Percentiles rank a stretch among this genome's conserved stretches.
phyloP scores from a whole-genome alignment of 2,888 invertebrate genomes.

The Listrodromus nycthemerus region DNA sequence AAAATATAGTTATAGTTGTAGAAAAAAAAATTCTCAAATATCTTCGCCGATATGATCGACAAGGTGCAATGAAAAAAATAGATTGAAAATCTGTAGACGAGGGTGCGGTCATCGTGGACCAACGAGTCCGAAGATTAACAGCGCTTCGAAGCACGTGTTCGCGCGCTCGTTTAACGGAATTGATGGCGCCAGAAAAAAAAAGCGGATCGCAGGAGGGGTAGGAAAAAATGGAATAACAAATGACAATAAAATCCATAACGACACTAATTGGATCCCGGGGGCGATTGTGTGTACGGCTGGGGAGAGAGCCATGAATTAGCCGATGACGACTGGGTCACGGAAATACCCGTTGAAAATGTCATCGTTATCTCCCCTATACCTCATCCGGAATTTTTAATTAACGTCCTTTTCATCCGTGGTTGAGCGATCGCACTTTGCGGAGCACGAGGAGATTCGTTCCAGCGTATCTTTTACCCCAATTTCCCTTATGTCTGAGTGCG shows the following conservation, averaged over 20 bases:
- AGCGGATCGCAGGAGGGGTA: slow-evolving; percentile 9
- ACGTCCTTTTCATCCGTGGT: slow-evolving; percentile 59
- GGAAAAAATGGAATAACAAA: slow-evolving; percentile 38
- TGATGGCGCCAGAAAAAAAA: slow-evolving; percentile 62
- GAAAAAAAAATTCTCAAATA: background rate
- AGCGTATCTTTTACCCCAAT: slow-evolving; percentile 37
- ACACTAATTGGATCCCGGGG: slow-evolving; percentile 74
- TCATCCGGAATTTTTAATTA: slow-evolving; percentile 68
- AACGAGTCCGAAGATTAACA: slow-evolving; percentile 68
- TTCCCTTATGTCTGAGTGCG: slow-evolving; percentile 1
- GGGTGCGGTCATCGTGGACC: slow-evolving; percentile 30
- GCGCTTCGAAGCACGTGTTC: slow-evolving; percentile 64
- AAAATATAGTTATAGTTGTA: background rate
- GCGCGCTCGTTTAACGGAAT: slow-evolving; percentile 70
- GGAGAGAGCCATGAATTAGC: slow-evolving; percentile 61
- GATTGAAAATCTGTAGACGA: background rate
- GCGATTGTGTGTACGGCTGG: slow-evolving; percentile 39
- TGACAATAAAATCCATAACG: slow-evolving; percentile 73
- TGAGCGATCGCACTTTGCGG: slow-evolving; percentile 63
- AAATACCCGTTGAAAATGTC: slow-evolving; percentile 68
- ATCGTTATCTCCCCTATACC: slow-evolving; percentile 65
- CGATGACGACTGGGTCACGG: slow-evolving; percentile 67
- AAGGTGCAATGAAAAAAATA: slow-evolving; percentile 3
- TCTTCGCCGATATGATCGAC: background rate
- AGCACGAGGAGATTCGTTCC: slow-evolving; percentile 37